A percentile compares a stretch with the other conserved stretches of the same genome.
Evolutionary conservation across 2,888 invertebrate genomes (phyloP).

Genomic region (Thelaira solivaga): DNA sequence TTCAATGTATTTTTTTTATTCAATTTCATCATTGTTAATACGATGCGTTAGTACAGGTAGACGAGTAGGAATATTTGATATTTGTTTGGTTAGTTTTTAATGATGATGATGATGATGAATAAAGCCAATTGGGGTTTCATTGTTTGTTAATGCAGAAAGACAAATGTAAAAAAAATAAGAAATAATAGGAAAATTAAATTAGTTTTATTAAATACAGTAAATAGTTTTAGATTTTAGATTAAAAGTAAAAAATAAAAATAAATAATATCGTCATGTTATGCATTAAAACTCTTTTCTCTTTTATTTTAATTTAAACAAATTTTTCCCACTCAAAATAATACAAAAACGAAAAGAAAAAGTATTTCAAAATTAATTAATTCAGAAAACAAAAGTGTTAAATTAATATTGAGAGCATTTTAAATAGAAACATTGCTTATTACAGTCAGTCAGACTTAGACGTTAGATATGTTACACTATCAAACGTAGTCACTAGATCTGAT

Average conservation of each 20-base stretch:
- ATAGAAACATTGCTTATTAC: no score
- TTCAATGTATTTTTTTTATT: neutral
- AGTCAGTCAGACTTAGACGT: no score
- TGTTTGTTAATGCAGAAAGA: conserved; percentile 23
- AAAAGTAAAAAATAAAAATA: neutral
- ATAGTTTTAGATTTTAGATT: neutral
- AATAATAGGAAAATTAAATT: conserved; percentile 25
- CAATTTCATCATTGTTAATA: conserved; percentile 1
- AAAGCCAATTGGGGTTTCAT: conserved; percentile 24
- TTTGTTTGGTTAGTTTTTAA: conserved; percentile 10
- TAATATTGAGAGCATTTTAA: no score
- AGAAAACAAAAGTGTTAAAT: no score
- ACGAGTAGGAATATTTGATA: neutral
- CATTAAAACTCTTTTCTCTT: no score
- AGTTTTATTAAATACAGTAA: conserved; percentile 8
- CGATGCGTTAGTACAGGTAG: neutral
- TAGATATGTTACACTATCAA: no score
- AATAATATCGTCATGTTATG: neutral
- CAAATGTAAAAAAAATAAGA: conserved; percentile 19
- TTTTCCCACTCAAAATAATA: no score
- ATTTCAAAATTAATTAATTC: no score
- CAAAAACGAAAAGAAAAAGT: no score
- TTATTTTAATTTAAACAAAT: neutral
- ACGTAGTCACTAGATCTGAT: no score
- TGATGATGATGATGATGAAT: conserved; percentile 31